phyloP scores from a whole-genome alignment of 2,113 vertebrate genomes.

The Jacana jacana region DNA sequence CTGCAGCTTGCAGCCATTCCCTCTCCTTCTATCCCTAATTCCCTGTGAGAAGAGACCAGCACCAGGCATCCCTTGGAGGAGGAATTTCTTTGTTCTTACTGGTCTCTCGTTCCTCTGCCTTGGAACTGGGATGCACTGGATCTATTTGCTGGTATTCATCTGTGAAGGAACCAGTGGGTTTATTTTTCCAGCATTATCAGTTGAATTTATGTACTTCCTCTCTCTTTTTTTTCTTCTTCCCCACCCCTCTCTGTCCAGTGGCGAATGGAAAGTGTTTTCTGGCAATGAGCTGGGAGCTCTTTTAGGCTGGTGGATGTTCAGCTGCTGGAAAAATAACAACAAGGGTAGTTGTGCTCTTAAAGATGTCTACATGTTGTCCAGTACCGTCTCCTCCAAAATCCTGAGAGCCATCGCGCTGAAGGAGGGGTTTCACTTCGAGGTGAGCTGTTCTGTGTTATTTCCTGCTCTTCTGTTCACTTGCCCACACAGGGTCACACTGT shows the following conservation, averaged over 20 bases:
- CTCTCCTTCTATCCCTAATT: too few relatives aligned
- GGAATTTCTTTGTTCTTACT: neutral
- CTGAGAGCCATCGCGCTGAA: constrained; percentile 92
- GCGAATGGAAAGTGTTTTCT: constrained; percentile 92
- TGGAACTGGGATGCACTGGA: neutral
- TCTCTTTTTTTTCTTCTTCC: neutral
- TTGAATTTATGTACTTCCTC: neutral
- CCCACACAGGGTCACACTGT: neutral
- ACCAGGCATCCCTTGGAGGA: neutral
- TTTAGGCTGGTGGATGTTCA: constrained; percentile 96
- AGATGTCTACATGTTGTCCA: constrained; percentile 92
- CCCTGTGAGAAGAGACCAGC: too few relatives aligned
- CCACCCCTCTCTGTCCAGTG: constrained; percentile 76
- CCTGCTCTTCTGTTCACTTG: neutral
- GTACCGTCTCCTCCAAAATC: constrained; percentile 98
- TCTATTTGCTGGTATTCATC: neutral
- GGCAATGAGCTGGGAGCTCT: constrained; percentile 94
- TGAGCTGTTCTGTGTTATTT: constrained; percentile 24
- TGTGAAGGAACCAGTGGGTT: neutral
- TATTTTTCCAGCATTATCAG: neutral
- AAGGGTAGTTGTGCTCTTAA: constrained; percentile 75
- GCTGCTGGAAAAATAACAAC: constrained; percentile 88
- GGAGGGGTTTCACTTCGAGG: constrained; percentile 98
- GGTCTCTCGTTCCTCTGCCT: neutral
- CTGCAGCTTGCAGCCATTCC: too few relatives aligned